Evolutionary conservation across 2,797 vertebrate species (phyloP).

Genomic region (Catharus ustulatus): DNA sequence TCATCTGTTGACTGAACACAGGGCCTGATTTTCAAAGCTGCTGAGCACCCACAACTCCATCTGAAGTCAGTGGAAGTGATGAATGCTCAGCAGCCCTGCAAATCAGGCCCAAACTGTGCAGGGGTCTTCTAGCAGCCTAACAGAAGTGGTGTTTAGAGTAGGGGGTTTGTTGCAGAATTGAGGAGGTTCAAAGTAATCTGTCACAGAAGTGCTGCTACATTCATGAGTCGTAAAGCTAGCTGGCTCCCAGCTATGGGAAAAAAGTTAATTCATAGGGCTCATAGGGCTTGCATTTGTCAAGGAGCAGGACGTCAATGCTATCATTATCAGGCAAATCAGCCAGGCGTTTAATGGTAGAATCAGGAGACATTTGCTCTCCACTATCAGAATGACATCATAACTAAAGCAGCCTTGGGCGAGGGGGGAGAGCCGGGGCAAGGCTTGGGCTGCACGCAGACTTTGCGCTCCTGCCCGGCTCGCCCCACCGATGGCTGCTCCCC

Average conservation of each 20-base stretch:
- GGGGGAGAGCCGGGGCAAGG: constrained; percentile 65
- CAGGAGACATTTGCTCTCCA: constrained; percentile 88
- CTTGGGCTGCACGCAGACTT: constrained; percentile 31
- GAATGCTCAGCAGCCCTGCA: constrained; percentile 1
- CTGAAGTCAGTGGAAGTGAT: constrained; percentile 14
- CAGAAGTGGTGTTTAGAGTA: neutral
- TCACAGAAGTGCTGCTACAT: constrained; percentile 7
- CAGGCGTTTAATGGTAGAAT: constrained; percentile 89
- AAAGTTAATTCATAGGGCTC: constrained; percentile 81
- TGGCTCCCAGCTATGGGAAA: constrained; percentile 65
- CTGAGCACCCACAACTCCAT: constrained; percentile 36
- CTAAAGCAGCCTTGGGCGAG: constrained; percentile 81
- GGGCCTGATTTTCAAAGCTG: constrained; percentile 27
- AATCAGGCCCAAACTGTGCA: constrained; percentile 7
- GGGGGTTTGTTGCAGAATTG: neutral
- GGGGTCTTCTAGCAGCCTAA: neutral
- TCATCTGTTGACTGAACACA: constrained; percentile 14
- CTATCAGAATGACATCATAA: constrained; percentile 90
- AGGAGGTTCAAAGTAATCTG: constrained; percentile 30
- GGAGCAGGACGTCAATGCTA: constrained; percentile 83
- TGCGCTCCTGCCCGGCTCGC: constrained; percentile 8
- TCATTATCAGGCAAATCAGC: constrained; percentile 88
- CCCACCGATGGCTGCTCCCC: neutral
- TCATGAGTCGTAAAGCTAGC: constrained; percentile 38
- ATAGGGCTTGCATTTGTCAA: constrained; percentile 79